Evolutionary conservation across 2,888 invertebrate genomes (phyloP), one percentile per base, ranked within the genome.

Genomic region (Drosophila merina): DNA sequence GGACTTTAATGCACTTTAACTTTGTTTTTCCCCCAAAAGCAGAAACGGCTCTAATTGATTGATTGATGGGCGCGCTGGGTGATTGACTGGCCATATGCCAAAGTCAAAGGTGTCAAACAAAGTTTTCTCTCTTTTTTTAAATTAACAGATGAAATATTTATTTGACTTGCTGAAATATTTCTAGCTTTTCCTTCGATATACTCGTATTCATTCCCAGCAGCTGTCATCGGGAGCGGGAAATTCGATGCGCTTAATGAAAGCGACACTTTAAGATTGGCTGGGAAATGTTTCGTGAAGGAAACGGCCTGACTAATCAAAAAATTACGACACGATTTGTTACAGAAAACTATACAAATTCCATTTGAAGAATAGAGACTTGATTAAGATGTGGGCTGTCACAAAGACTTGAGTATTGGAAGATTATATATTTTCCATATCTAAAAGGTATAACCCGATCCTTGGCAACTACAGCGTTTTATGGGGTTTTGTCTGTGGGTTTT

Each of bases 171-270:
- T 72, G 67, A 81, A 85, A 84, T 62, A 57, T 71, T 70, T 62
- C 30, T 25, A 45, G 33, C 58, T 38, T 67, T 77, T 45, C 51
- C 20, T 5, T n/a, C 5, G 20, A 58, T 71, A 64, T 58, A 14
- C 14, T 14, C 14, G 14, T 14, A 74, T 50, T 52, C n/a, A 45
- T 44, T 49, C 25, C 47, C 42, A 44, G 57, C 76, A 73, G 82
- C 76, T 79, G 85, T 79, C 79, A 78, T 58, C 81, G 76, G 48
- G 64, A 42, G 20, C 14, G 57, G 70, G 58, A 57, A 77, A 84
- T 87, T 84, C 88, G 88, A 74, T 76, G 79, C 77, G 83, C 77
- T 74, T 79, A 85, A 84, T 86, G 77, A 75, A 83, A 85, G 75
- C 79, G 85, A 76, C 82, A 81, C 85, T 81, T 68, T 66, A 63